A percentile compares a stretch with the other conserved stretches of the same genome.
These are phyloP conservation scores for Bombylius major DNA, from an alignment of 2,888 invertebrate genomes.

Conservation along the genomic window DNA sequence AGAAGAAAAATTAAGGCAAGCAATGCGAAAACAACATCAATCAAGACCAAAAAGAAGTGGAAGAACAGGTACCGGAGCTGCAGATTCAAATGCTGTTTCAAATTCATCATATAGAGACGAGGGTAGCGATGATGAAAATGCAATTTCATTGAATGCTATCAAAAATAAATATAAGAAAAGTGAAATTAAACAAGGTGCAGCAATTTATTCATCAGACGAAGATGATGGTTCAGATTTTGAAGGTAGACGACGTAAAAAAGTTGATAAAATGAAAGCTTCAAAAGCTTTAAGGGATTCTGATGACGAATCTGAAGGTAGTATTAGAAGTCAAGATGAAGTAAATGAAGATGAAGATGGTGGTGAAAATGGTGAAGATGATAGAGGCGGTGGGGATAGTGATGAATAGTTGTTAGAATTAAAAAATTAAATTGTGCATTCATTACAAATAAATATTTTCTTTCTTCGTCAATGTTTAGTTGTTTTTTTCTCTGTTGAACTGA, in stretches of 20 bases:
- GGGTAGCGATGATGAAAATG: conserved; percentile 87
- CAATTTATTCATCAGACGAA: conserved; percentile 83
- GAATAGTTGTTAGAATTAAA: not conserved
- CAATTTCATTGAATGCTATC: conserved; percentile 84
- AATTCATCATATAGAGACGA: conserved; percentile 48
- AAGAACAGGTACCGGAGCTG: conserved; percentile 29
- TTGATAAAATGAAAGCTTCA: conserved; percentile 62
- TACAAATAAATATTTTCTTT: too few relatives aligned
- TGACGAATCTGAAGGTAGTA: conserved; percentile 32
- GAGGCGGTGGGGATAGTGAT: conserved; percentile 15
- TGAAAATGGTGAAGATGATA: conserved; percentile 12
- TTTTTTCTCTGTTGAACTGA: too few relatives aligned
- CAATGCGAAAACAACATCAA: conserved; percentile 51
- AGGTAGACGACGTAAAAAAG: conserved; percentile 50
- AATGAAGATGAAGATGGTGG: conserved; percentile 23
- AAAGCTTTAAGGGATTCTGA: conserved; percentile 74
- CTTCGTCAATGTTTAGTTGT: too few relatives aligned
- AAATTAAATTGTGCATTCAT: not conserved
- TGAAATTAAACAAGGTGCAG: conserved; percentile 32
- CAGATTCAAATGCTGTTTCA: conserved; percentile 28
- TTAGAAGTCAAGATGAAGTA: conserved; percentile 29
- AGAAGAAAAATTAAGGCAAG: conserved; percentile 86
- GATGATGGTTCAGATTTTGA: conserved; percentile 66
- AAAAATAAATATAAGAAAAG: conserved; percentile 81
- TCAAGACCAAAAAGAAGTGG: conserved; percentile 42